These are phyloP conservation scores for Caranx melampygus DNA, from an alignment of 2,113 vertebrate genomes.

Conservation along the genomic window DNA sequence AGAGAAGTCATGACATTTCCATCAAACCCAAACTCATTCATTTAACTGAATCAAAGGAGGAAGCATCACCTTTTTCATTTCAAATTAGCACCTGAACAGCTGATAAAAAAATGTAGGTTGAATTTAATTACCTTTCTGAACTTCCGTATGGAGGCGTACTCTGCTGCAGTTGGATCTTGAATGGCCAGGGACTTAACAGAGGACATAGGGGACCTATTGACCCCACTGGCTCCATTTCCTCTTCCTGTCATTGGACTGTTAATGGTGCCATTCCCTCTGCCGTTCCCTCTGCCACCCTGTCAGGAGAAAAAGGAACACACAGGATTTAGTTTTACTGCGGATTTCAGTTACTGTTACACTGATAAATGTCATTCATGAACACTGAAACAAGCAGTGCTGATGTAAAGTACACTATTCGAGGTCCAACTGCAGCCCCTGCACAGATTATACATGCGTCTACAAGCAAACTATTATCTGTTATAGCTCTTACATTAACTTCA, in stretches of 20 bases:
- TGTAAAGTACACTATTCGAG: not conserved
- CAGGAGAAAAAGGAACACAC: slow-evolving; percentile 20
- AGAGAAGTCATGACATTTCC: not conserved
- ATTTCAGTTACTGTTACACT: not conserved
- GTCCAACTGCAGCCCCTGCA: not conserved
- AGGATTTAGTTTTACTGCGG: not conserved
- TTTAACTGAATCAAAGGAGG: not conserved
- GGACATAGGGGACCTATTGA: slow-evolving; percentile 66
- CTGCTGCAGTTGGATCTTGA: slow-evolving; percentile 71
- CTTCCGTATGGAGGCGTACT: slow-evolving; percentile 83
- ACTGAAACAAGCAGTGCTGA: not conserved
- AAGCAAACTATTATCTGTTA: not conserved
- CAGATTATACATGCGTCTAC: not conserved
- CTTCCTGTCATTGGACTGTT: slow-evolving; percentile 56
- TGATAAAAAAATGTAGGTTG: not conserved
- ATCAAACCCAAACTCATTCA: not conserved
- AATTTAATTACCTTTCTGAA: slow-evolving; percentile 76
- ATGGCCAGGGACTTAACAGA: slow-evolving; percentile 68
- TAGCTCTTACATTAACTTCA: no score
- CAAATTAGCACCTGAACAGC: not conserved
- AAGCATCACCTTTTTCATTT: not conserved
- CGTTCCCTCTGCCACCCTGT: slow-evolving; percentile 72
- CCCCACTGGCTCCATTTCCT: slow-evolving; percentile 57
- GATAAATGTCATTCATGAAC: not conserved
- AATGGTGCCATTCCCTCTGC: slow-evolving; percentile 59